phyloP scores from a whole-genome alignment of 2,888 invertebrate species.

The Hedychridium roseum region DNA sequence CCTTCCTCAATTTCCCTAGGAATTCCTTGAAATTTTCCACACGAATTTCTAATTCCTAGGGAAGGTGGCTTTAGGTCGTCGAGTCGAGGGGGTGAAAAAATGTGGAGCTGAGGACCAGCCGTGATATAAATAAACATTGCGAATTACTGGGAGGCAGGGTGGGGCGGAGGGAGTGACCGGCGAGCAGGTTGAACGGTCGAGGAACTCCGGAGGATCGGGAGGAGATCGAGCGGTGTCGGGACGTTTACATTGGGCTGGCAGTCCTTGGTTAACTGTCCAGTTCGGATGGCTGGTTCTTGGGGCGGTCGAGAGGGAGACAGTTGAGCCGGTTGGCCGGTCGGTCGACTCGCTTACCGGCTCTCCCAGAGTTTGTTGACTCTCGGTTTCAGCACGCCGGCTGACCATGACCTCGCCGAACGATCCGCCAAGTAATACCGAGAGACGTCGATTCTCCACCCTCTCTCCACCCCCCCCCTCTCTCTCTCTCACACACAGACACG shows the following conservation, averaged over 20 bases:
- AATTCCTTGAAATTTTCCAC: too few relatives aligned
- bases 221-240: neutral
- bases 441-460: constrained; percentile 34
- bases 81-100: too few relatives aligned
- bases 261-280: constrained; percentile 31
- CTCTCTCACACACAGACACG: too few relatives aligned
- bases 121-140: constrained; percentile 36
- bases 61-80: too few relatives aligned
- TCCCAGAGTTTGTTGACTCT: constrained; percentile 62
- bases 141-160: constrained; percentile 31
- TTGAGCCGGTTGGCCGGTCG: constrained; percentile 30
- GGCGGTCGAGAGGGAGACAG: constrained; percentile 30
- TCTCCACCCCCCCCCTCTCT: constrained; percentile 15
- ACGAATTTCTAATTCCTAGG: too few relatives aligned
- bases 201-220: neutral
- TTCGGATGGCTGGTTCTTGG: constrained; percentile 16
- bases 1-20: too few relatives aligned
- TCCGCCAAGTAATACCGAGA: constrained; percentile 52
- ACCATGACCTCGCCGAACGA: constrained; percentile 63
- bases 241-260: too few relatives aligned
- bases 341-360: constrained; percentile 15
- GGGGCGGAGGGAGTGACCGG: neutral
- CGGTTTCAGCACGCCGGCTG: constrained; percentile 60
- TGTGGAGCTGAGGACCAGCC: too few relatives aligned
- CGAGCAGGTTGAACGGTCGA: neutral